phyloP scores from a whole-genome alignment of 2,888 invertebrate species.

The Spicauda simplicius region DNA sequence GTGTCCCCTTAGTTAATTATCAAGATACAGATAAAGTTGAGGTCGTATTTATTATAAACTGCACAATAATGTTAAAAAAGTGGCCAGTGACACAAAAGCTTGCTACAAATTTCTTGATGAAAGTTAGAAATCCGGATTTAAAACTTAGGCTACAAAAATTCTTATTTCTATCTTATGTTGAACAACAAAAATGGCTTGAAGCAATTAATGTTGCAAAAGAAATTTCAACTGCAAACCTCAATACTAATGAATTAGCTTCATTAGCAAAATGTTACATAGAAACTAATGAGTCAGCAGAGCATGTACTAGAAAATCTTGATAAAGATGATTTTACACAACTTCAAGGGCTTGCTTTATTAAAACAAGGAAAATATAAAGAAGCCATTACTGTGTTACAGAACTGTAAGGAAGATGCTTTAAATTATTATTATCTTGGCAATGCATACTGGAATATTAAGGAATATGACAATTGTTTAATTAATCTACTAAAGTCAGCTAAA shows the following conservation, averaged over 20 bases:
- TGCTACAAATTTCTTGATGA: constrained; percentile 68
- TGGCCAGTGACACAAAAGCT: constrained; percentile 74
- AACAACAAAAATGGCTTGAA: constrained; percentile 81
- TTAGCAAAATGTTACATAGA: constrained; percentile 72
- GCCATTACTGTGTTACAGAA: constrained; percentile 82
- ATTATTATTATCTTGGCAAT: constrained; percentile 85
- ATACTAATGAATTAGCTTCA: constrained; percentile 56
- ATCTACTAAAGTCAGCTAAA: constrained; percentile 89
- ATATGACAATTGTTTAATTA: constrained; percentile 85
- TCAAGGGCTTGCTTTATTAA: constrained; percentile 77
- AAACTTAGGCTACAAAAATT: constrained; percentile 56
- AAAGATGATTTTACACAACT: constrained; percentile 66
- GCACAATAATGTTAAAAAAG: constrained; percentile 70
- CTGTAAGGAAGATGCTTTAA: constrained; percentile 70
- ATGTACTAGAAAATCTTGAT: constrained; percentile 60
- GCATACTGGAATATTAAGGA: constrained; percentile 85
- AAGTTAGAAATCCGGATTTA: constrained; percentile 62
- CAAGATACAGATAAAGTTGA: constrained; percentile 67
- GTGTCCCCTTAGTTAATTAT: constrained; percentile 73
- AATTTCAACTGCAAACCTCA: constrained; percentile 56
- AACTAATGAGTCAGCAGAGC: constrained; percentile 56
- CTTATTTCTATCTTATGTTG: constrained; percentile 63
- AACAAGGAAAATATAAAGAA: constrained; percentile 79
- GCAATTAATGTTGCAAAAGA: constrained; percentile 67
- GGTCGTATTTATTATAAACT: constrained; percentile 68